Evolutionary conservation across 2,888 invertebrate genomes (phyloP).

Genomic region (Eupithecia subumbrata): DNA sequence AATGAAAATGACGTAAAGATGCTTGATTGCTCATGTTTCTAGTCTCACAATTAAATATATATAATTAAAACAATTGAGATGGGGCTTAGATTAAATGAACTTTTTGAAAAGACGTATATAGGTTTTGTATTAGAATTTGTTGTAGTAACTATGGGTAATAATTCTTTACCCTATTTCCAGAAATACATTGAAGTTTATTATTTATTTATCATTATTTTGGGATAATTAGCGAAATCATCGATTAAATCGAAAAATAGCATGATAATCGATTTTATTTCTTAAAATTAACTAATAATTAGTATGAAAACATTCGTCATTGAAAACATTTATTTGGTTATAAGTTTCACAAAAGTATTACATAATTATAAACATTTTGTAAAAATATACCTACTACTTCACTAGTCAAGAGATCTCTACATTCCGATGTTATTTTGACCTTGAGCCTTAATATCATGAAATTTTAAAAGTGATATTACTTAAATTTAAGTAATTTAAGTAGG

Average conservation of each 20-base stretch:
- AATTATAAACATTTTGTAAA: slow-evolving; percentile 16
- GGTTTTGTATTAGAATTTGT: neutral
- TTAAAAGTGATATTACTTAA: slow-evolving; percentile 78
- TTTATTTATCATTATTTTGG: too few relatives aligned
- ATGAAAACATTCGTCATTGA: neutral
- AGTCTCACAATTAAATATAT: slow-evolving; percentile 13
- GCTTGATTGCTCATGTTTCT: slow-evolving; percentile 26
- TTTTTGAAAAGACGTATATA: neutral
- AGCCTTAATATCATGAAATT: slow-evolving; percentile 44
- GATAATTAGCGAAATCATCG: slow-evolving; percentile 47
- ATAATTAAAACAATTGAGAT: neutral
- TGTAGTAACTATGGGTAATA: neutral
- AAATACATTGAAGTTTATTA: neutral
- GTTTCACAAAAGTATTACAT: neutral
- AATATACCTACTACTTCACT: slow-evolving; percentile 34
- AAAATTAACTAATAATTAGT: neutral
- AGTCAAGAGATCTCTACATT: slow-evolving; percentile 49
- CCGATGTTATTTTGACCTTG: slow-evolving; percentile 22
- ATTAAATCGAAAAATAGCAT: slow-evolving; percentile 39
- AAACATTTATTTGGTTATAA: neutral
- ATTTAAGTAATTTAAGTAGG: slow-evolving; percentile 61
- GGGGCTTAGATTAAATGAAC: neutral
- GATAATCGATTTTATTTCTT: neutral
- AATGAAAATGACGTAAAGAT: slow-evolving; percentile 10
- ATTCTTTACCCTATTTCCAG: neutral